A percentile compares a stretch with the other conserved stretches of the same genome.
Evolutionary conservation across 1,140 invertebrate genomes (phyloP).

Genomic region (Maconellicoccus hirsutus): DNA sequence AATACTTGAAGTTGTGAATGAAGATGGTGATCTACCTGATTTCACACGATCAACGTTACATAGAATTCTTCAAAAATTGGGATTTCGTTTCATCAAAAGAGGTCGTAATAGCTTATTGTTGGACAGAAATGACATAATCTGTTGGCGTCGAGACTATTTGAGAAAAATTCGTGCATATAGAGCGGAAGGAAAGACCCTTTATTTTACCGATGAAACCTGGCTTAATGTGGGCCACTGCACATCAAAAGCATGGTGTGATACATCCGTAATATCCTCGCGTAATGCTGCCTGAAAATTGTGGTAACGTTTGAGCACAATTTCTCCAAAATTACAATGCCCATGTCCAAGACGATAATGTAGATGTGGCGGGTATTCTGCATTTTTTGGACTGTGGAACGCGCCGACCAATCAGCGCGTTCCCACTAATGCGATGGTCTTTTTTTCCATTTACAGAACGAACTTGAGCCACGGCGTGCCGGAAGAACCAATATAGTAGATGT

Average conservation of each 20-base stretch:
- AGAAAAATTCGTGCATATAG: background rate
- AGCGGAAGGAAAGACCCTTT: background rate
- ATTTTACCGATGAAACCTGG: conserved; percentile 12
- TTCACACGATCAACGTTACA: background rate
- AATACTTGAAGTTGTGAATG: background rate
- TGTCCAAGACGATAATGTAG: no score
- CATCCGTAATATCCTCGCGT: background rate
- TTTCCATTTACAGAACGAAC: no score
- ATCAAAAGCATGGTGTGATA: background rate
- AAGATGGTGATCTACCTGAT: background rate
- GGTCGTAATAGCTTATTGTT: background rate
- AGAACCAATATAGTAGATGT: no score
- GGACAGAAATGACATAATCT: background rate
- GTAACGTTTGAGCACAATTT: no score
- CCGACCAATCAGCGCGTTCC: no score
- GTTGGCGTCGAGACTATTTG: background rate
- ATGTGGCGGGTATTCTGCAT: no score
- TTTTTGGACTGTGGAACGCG: no score
- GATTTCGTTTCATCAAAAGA: conserved; percentile 7
- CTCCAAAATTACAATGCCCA: no score
- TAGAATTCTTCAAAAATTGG: background rate
- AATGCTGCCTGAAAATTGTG: no score
- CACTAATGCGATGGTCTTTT: no score
- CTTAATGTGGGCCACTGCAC: background rate
- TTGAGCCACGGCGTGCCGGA: no score